phyloP scores from a whole-genome alignment of 2,888 invertebrate species.

The Apamea sordens region DNA sequence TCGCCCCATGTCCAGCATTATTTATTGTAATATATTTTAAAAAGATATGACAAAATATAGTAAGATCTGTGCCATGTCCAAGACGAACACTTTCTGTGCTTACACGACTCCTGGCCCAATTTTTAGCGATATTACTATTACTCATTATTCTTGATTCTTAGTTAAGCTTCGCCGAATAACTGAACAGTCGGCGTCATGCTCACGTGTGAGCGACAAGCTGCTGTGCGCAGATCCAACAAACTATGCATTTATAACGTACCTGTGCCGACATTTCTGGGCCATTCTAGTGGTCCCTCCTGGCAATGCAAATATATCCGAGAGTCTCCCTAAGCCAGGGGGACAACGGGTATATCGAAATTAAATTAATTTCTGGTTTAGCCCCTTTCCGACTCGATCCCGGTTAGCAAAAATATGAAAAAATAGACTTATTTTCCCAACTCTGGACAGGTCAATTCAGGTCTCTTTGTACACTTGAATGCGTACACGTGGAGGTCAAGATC shows the following conservation, averaged over 20 bases:
- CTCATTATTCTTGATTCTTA: too few species aligned
- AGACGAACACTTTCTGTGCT: neutral
- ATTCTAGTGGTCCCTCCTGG: neutral
- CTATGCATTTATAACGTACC: neutral
- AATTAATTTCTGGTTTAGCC: too few species aligned
- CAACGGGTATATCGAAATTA: neutral
- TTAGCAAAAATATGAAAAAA: too few species aligned
- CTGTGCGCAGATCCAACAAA: neutral
- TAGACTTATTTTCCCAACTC: neutral
- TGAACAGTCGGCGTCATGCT: too few species aligned
- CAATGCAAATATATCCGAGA: neutral
- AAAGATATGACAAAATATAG: neutral
- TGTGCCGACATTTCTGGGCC: neutral
- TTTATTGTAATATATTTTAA: neutral
- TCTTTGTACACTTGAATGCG: too few species aligned
- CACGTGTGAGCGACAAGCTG: neutral
- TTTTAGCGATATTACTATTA: neutral
- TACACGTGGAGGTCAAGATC: too few species aligned
- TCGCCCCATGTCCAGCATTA: neutral
- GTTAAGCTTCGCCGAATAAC: too few species aligned
- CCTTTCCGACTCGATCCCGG: too few species aligned
- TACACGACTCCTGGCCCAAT: neutral
- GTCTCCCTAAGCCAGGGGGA: neutral
- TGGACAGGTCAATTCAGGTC: neutral
- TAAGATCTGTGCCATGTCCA: neutral